These are phyloP conservation scores for Artemia sinica DNA, from an alignment of 2,888 invertebrate species.

Conservation along the genomic window DNA sequence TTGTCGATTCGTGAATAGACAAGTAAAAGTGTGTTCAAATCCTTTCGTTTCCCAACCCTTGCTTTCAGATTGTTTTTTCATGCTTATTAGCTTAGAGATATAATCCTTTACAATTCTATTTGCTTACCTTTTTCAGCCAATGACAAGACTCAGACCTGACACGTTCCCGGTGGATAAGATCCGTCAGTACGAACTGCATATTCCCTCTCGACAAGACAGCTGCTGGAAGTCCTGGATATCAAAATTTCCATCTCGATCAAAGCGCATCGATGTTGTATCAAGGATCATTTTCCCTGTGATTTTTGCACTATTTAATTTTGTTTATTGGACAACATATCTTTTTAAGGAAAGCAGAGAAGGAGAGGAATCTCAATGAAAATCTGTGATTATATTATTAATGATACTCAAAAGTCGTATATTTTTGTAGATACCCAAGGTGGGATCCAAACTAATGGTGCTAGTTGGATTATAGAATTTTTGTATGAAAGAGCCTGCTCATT, in stretches of 20 bases:
- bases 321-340: constrained; percentile 79
- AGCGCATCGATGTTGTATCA: constrained; percentile 91
- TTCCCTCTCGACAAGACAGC: constrained; percentile 34
- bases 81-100: too few species aligned
- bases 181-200: constrained; percentile 77
- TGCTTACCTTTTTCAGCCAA: not conserved
- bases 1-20: too few species aligned
- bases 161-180: constrained; percentile 60
- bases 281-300: constrained; percentile 86
- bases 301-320: constrained; percentile 82
- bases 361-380: not conserved
- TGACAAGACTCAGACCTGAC: constrained; percentile 37
- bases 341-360: constrained; percentile 41
- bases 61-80: too few species aligned
- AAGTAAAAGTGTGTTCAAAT: too few species aligned
- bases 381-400: too few species aligned
- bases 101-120: not conserved
- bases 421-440: too few species aligned
- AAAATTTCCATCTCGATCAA: constrained; percentile 85
- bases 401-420: too few species aligned
- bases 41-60: too few species aligned
- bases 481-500: too few species aligned
- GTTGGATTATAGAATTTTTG: too few species aligned
- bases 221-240: constrained; percentile 41
- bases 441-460: too few species aligned